Base-by-base conservation (phyloP, 2,888 invertebrate genomes). In the Ommatoiulus sabulosus region DNA sequence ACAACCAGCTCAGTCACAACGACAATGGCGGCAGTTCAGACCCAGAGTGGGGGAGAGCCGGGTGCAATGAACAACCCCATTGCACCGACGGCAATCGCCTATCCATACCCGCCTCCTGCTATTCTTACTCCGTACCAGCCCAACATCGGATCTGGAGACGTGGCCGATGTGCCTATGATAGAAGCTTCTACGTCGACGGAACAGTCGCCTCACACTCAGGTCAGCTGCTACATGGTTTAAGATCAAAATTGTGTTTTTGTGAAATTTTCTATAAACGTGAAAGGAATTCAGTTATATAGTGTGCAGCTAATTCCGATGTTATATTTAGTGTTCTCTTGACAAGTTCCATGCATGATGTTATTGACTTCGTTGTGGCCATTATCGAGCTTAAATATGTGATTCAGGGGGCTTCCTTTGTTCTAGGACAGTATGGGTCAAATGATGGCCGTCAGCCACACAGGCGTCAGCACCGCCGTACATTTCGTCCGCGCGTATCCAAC, bases 111-210 rank as follows among this genome's bases (percentile, higher is more conserved):
- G 1, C 87, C 87, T 46, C 89, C 89, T 24, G 8, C 63, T 8
- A 84, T 89, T 5, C 84, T 84, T 20, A 84, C 87, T 20, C 85
- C 86, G 2, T 88, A 89, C 84, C 88, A 87, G 72, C 48, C 52
- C 15, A 86, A 86, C 24, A 48, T 48, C 24, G 80, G 87, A 43
- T 44, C 80, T 80, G 88, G 87, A 87, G 89, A 89, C 52, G 24
- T 87, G 44, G 84, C 85, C 17, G 89, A 89, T 44, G 46, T 87
- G n/a, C 46, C 89, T 24, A 89, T 89, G 46, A 46, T 89, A 63
- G 89, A 89, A 87, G 88, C 89, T 15, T 80, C 80, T 43, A 87
- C 87, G 48, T 87, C 88, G 43, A 86, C 89, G 43, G 89, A 89
- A 35, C 84, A 87, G 15, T 35, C 86, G 17, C 72, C 57, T 17